These are phyloP conservation scores for Bungarus multicinctus DNA, from an alignment of 2,113 vertebrate species.

Conservation along the genomic window DNA sequence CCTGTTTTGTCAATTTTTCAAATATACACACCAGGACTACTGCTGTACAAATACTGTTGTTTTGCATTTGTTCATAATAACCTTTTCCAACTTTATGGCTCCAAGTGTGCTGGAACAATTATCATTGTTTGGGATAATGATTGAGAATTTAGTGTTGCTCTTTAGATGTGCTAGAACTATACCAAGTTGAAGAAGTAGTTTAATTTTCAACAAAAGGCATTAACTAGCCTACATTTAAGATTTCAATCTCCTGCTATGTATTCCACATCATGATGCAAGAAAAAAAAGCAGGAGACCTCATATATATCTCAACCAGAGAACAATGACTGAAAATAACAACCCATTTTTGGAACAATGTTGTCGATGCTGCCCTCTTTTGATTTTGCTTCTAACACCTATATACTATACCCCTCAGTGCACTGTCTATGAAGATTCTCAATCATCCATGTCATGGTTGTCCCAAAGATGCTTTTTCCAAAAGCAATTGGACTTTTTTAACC, in stretches of 20 bases:
- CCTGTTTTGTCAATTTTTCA: background rate
- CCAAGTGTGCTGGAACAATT: background rate
- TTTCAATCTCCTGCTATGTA: background rate
- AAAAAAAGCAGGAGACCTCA: background rate
- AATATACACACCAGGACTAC: background rate
- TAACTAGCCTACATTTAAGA: background rate
- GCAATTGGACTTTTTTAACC: background rate
- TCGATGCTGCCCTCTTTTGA: background rate
- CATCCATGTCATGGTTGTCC: background rate
- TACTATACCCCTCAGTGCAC: background rate
- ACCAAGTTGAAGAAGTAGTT: background rate
- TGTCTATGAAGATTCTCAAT: background rate
- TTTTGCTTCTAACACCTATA: background rate
- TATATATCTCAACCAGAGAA: background rate
- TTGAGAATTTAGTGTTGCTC: background rate
- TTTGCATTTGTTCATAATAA: background rate
- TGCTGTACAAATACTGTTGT: background rate
- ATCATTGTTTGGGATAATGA: background rate
- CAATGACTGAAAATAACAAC: background rate
- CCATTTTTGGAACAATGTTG: background rate
- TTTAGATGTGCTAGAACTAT: background rate
- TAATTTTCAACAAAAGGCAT: constrained; percentile 13
- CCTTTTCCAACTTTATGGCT: background rate
- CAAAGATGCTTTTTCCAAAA: background rate
- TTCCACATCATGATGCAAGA: background rate